phyloP scores from a whole-genome alignment of 1,140 invertebrate genomes.

The Papilio aristodemus region DNA sequence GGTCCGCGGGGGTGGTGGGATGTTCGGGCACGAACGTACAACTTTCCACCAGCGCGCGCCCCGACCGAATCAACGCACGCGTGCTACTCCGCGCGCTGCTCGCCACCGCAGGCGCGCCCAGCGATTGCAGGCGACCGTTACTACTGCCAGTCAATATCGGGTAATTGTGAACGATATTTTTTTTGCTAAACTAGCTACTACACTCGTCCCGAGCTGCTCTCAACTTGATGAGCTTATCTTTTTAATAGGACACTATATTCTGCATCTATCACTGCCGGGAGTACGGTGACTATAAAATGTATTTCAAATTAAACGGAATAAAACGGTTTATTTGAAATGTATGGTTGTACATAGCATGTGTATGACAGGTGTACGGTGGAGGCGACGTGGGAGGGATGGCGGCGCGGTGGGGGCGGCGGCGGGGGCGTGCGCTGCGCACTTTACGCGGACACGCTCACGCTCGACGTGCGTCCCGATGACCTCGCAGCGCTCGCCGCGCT shows the following conservation, averaged over 20 bases:
- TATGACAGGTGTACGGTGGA: slow-evolving; percentile 42
- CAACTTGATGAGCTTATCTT: too few species aligned
- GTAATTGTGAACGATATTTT: too few species aligned
- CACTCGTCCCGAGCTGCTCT: too few species aligned
- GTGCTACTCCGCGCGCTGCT: slow-evolving; percentile 44
- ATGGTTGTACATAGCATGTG: too few species aligned
- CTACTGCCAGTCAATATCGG: slow-evolving; percentile 38
- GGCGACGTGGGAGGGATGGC: slow-evolving; percentile 63
- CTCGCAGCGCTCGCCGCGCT: slow-evolving; percentile 36
- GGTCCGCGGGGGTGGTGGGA: slow-evolving; percentile 44
- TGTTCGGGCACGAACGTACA: slow-evolving; percentile 46
- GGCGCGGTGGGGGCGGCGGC: slow-evolving; percentile 42
- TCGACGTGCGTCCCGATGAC: slow-evolving; percentile 54
- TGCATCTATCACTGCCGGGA: too few species aligned
- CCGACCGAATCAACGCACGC: slow-evolving; percentile 45
- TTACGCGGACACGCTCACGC: slow-evolving; percentile 48
- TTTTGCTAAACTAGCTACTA: too few species aligned
- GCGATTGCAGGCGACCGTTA: slow-evolving; percentile 49
- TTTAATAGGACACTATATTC: too few species aligned
- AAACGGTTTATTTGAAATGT: too few species aligned
- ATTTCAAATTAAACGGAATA: too few species aligned
- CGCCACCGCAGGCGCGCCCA: slow-evolving; percentile 43
- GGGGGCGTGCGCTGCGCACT: slow-evolving; percentile 39
- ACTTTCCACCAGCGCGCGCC: slow-evolving; percentile 39
- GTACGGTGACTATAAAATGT: background rate